phyloP scores from a whole-genome alignment of 2,888 invertebrate species.

The Bruchidius siliquastri region DNA sequence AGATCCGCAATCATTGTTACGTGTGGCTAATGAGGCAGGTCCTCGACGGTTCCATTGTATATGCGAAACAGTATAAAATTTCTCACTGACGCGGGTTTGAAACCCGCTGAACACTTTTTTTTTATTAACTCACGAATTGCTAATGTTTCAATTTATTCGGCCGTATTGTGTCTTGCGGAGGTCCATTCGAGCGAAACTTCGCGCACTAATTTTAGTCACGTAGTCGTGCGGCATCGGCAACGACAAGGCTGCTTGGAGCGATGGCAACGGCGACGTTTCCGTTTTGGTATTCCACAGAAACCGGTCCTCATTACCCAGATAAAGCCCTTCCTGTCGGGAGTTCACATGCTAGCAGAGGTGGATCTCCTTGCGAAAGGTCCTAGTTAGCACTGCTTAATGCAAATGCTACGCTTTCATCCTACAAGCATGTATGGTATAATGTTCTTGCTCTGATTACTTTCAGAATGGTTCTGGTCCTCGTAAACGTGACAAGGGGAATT shows the following conservation, averaged over 20 bases:
- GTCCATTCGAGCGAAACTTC: background rate
- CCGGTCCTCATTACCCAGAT: background rate
- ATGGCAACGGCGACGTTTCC: background rate
- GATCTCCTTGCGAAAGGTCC: background rate
- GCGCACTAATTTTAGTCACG: background rate
- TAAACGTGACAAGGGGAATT: background rate
- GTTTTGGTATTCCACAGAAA: background rate
- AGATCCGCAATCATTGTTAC: too few relatives aligned
- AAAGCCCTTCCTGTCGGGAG: background rate
- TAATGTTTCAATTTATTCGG: too few relatives aligned
- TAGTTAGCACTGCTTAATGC: background rate
- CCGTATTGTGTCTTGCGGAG: too few relatives aligned
- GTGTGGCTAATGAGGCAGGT: too few relatives aligned
- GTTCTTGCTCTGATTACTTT: background rate
- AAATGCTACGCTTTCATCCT: background rate
- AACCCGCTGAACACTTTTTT: too few relatives aligned
- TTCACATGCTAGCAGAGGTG: background rate
- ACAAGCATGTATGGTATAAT: background rate
- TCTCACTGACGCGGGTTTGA: too few relatives aligned
- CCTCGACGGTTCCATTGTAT: too few relatives aligned
- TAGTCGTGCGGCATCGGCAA: background rate
- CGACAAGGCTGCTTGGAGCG: background rate
- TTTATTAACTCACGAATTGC: too few relatives aligned
- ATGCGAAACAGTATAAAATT: too few relatives aligned
- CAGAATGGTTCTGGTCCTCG: background rate